Evolutionary conservation across 2,888 invertebrate genomes (phyloP), one percentile per base, ranked within the genome.

Genomic region (Tromatobia lineatoria): DNA sequence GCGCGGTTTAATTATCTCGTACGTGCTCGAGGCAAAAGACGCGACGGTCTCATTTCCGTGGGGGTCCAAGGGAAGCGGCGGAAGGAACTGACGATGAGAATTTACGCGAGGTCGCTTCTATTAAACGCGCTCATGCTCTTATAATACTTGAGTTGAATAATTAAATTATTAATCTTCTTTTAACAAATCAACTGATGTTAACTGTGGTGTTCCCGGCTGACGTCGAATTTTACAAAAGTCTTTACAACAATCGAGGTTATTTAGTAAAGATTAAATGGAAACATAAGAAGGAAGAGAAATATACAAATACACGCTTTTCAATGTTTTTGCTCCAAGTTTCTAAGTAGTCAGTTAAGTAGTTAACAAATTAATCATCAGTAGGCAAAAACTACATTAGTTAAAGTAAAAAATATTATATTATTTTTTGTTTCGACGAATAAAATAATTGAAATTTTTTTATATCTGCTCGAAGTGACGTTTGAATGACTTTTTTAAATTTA

Each of bases 1-100:
- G 79, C 86, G 86, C 81, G 79, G 84, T 88, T 88, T 88, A 87
- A 88, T 88, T 88, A 87, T 88, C 88, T 86, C 85, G 86, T 88
- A 88, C 78, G 86, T 80, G 79, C 61, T 66, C 70, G 83, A 80
- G 77, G 76, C 78, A 82, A 82, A 83, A 86, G 86, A 87, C 83
- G 75, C 74, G 54, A 73, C 73, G 79, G 64, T 83, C 75, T 74
- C 81, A 57, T 85, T 82, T 75, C 82, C 54, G 57, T 45, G 47
- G 59, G 6, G 69, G 42, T 52, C 20, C 13, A 59, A 50, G 11
- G 59, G 8, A 4, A 45, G 13, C 29, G 52, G 29, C 18, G 3
- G 66, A 23, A 47, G 29, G 52, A 54, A 73, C 64, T 45, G 69
- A 77, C 77, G 73, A 78, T 84, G 80, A 73, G 80, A 74, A 84